These are phyloP conservation scores for Crotophaga sulcirostris DNA, from an alignment of 2,113 vertebrate genomes.

Conservation along the genomic window DNA sequence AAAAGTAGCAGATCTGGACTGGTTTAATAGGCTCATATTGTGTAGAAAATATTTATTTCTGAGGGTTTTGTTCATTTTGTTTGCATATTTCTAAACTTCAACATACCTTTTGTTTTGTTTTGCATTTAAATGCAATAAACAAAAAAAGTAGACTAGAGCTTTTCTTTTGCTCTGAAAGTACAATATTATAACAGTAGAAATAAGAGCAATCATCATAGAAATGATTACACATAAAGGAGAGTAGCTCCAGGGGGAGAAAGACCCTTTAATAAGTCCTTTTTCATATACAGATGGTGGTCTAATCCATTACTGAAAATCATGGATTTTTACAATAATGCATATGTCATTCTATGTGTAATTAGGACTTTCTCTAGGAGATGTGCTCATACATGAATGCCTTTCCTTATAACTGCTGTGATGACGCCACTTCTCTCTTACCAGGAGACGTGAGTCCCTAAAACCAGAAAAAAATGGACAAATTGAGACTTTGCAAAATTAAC, in stretches of 20 bases:
- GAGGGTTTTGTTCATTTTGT: background rate
- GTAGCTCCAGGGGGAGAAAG: background rate
- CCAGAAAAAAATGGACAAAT: background rate
- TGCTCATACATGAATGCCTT: background rate
- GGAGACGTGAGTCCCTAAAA: background rate
- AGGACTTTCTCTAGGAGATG: background rate
- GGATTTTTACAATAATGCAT: background rate
- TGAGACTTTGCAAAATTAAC: background rate
- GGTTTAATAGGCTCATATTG: background rate
- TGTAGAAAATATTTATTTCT: background rate
- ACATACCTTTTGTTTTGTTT: background rate
- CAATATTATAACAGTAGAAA: background rate
- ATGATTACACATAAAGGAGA: background rate
- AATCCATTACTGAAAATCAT: background rate
- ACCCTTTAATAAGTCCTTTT: background rate
- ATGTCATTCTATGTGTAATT: background rate
- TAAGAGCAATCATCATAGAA: background rate
- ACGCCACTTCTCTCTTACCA: background rate
- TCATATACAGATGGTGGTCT: background rate
- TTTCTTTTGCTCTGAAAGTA: background rate
- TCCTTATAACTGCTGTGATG: background rate
- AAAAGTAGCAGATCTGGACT: background rate
- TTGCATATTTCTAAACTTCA: background rate
- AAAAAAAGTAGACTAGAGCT: fast-evolving
- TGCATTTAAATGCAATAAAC: background rate